Evolutionary conservation across 1,140 invertebrate genomes (phyloP).

Genomic region (Platyscapa corneri): DNA sequence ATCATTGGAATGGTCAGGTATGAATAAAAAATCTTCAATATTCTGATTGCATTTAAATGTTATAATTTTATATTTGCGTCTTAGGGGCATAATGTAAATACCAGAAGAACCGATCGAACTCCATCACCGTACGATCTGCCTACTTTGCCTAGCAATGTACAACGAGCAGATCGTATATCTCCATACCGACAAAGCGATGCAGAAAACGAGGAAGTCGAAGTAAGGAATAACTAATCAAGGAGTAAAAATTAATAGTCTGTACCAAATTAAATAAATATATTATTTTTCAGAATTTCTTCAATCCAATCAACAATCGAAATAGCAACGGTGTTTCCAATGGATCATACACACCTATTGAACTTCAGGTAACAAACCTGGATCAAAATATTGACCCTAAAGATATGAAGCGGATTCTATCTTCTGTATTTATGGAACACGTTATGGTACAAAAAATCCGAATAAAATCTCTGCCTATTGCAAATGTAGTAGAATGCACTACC

Average conservation of each 20-base stretch:
- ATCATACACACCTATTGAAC: conserved; percentile 76
- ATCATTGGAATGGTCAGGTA: conserved; percentile 68
- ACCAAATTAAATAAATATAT: conserved; percentile 15
- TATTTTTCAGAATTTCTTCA: conserved; percentile 68
- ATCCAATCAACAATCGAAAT: conserved; percentile 69
- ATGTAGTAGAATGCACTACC: neutral
- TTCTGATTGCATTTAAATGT: neutral
- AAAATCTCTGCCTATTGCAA: neutral
- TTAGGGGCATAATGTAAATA: conserved; percentile 60
- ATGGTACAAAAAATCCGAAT: conserved; percentile 76
- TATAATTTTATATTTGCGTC: conserved; percentile 42
- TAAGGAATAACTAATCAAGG: conserved; percentile 44
- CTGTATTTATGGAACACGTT: conserved; percentile 81
- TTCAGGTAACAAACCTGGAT: conserved; percentile 86
- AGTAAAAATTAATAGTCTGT: conserved; percentile 55
- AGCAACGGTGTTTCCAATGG: conserved; percentile 57
- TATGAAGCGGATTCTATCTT: conserved; percentile 80
- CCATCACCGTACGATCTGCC: conserved; percentile 69
- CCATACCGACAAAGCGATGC: conserved; percentile 66
- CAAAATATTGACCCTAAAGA: conserved; percentile 83
- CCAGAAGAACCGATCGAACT: conserved; percentile 63
- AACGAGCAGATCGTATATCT: conserved; percentile 63
- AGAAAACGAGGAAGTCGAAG: conserved; percentile 71
- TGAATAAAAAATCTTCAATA: neutral
- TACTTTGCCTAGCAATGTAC: conserved; percentile 56